A percentile compares a stretch with the other conserved stretches of the same genome.
phyloP scores from a whole-genome alignment of 2,888 invertebrate genomes.

The Eubasilissa splendida region DNA sequence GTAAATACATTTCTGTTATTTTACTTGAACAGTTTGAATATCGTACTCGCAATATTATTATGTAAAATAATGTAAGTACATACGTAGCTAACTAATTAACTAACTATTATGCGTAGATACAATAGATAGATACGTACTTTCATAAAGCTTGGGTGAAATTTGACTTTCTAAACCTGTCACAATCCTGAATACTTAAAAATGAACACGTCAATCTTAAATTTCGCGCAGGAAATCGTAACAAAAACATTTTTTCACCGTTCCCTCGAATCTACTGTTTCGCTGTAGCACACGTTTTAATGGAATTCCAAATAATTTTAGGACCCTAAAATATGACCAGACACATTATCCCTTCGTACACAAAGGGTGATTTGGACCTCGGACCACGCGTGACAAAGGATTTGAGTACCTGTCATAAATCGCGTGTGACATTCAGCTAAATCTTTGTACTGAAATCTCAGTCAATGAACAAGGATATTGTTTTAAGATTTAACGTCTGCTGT shows the following conservation, averaged over 20 bases:
- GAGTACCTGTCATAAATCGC: constrained; percentile 20
- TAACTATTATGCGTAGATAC: background rate
- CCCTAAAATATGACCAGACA: constrained; percentile 10
- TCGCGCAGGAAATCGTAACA: background rate
- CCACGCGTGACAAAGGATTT: constrained; percentile 8
- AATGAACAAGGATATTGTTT: background rate
- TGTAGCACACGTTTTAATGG: constrained; percentile 3
- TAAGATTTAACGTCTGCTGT: background rate
- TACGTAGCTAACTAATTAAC: background rate
- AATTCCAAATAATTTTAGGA: constrained; percentile 3
- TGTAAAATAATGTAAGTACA: too few relatives aligned
- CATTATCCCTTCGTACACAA: constrained; percentile 8
- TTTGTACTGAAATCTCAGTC: background rate
- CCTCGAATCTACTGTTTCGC: background rate
- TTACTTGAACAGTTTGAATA: too few relatives aligned
- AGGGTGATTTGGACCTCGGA: constrained; percentile 18
- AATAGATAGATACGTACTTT: background rate
- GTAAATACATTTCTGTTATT: background rate
- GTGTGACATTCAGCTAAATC: background rate
- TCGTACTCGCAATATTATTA: too few relatives aligned
- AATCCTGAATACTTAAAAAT: background rate
- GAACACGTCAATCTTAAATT: constrained; percentile 12
- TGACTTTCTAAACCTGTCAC: background rate
- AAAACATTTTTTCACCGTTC: background rate
- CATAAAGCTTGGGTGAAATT: background rate